These are phyloP conservation scores for Poecile atricapillus DNA, from an alignment of 2,113 vertebrate species.

Conservation along the genomic window DNA sequence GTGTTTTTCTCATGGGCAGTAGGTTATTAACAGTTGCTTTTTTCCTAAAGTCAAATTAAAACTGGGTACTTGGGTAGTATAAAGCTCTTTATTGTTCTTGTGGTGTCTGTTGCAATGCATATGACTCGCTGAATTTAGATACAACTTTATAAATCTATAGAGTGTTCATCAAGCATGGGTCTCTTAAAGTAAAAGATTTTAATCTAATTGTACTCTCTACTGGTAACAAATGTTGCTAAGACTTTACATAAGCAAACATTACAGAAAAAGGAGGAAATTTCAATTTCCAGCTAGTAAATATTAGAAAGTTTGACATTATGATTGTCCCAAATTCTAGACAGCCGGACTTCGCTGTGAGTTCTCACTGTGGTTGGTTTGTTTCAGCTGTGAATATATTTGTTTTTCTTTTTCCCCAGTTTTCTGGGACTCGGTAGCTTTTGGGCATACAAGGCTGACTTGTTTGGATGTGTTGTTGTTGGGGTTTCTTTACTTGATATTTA, in stretches of 20 bases:
- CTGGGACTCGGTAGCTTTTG: neutral
- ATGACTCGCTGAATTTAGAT: neutral
- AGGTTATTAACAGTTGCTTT: neutral
- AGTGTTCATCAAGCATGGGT: neutral
- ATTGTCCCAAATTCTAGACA: neutral
- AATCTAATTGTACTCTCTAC: neutral
- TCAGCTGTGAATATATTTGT: neutral
- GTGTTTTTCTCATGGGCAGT: neutral
- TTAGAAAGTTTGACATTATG: neutral
- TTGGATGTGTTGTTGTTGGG: neutral
- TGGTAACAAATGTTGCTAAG: neutral
- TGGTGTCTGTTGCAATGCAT: neutral
- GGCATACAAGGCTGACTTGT: neutral
- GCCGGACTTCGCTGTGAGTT: neutral
- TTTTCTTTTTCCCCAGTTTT: neutral
- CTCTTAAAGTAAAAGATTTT: neutral
- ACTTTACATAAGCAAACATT: neutral
- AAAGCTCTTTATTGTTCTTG: slow-evolving; percentile 11
- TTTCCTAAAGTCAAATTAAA: slow-evolving; percentile 28
- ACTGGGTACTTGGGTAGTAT: neutral
- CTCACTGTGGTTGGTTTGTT: neutral
- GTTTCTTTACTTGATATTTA: neutral
- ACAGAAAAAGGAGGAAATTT: neutral
- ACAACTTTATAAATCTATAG: neutral
- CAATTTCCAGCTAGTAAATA: neutral